Evolutionary conservation across 2,888 invertebrate genomes (phyloP).

Genomic region (Parnassius apollo): DNA sequence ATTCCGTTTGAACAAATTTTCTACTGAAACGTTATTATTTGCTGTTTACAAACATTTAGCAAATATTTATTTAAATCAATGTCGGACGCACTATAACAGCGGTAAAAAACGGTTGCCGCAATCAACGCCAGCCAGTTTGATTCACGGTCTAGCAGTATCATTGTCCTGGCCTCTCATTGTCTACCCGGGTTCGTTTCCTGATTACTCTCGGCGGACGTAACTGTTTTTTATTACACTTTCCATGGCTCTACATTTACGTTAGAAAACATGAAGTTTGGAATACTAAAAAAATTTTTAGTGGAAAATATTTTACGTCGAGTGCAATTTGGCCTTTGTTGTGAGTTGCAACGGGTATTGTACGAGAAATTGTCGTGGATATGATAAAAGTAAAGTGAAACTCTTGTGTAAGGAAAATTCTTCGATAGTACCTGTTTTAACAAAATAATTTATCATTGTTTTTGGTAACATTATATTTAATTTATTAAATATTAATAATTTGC

Average conservation of each 20-base stretch:
- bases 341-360: not conserved
- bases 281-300: not conserved
- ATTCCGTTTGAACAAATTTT: no score
- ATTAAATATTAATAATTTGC: no score
- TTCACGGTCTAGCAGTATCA: slow-evolving; percentile 47
- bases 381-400: no score
- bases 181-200: slow-evolving; percentile 26
- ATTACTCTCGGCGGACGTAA: slow-evolving; percentile 16
- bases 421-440: no score
- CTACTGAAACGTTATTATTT: no score
- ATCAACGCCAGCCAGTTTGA: slow-evolving; percentile 27
- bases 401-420: no score
- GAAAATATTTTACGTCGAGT: slow-evolving; percentile 7
- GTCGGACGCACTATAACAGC: not conserved
- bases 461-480: no score
- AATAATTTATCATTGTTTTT: no score
- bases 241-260: not conserved
- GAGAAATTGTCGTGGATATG: no score
- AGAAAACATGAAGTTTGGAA: slow-evolving; percentile 5
- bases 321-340: not conserved
- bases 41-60: not conserved
- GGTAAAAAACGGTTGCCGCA: not conserved
- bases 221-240: slow-evolving; percentile 13
- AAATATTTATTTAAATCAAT: slow-evolving; percentile 12
- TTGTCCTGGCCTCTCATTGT: slow-evolving; percentile 46